Evolutionary conservation across 1,140 invertebrate genomes (phyloP).

Genomic region (Ectropis grisescens): DNA sequence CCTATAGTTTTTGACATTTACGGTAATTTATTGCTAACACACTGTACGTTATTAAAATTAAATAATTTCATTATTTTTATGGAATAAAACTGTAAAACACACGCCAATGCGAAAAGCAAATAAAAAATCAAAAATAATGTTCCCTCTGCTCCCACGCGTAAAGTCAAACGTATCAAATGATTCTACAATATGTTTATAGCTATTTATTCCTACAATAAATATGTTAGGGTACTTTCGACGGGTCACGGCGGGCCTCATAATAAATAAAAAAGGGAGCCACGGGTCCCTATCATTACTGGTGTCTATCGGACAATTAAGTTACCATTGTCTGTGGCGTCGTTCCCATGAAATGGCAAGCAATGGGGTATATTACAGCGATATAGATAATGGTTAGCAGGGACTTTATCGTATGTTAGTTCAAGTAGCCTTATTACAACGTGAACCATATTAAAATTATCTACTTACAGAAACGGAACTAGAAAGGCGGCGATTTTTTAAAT

Average conservation of each 20-base stretch:
- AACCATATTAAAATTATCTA: no score
- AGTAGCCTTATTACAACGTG: no score
- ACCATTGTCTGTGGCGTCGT: slow-evolving; percentile 48
- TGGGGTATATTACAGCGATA: slow-evolving; percentile 29
- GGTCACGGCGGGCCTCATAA: slow-evolving; percentile 39
- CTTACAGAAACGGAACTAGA: no score
- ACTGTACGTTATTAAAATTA: no score
- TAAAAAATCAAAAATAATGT: no score
- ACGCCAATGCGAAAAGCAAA: no score
- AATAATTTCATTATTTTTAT: no score
- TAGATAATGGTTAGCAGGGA: background rate
- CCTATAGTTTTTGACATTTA: no score
- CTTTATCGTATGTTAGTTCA: no score
- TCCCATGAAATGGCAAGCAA: slow-evolving; percentile 68
- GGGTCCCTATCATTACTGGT: slow-evolving; percentile 49
- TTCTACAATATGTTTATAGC: slow-evolving; percentile 54
- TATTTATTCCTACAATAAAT: slow-evolving; percentile 60
- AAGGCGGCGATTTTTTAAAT: no score
- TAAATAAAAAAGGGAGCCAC: slow-evolving; percentile 45
- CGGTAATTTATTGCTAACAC: no score
- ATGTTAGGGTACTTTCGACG: slow-evolving; percentile 40
- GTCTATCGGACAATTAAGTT: slow-evolving; percentile 63
- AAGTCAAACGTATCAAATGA: slow-evolving; percentile 42
- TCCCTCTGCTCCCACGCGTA: slow-evolving; percentile 34
- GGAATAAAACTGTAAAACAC: no score